These are phyloP conservation scores for Ichneumon xanthorius DNA, from an alignment of 2,888 invertebrate genomes.

Conservation along the genomic window DNA sequence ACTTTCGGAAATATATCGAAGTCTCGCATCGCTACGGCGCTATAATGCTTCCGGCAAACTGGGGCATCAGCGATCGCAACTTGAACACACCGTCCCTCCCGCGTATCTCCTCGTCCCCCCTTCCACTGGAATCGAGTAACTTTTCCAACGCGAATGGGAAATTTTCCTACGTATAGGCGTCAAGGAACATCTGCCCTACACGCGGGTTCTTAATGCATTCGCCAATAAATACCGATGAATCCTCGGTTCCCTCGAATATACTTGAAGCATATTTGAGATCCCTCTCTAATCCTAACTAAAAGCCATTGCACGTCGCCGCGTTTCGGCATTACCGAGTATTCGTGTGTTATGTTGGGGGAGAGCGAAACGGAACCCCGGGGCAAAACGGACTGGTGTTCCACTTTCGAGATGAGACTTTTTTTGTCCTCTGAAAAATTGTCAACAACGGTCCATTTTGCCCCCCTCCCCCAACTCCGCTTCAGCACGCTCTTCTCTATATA, in stretches of 20 bases:
- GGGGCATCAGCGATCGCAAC: slow-evolving; percentile 70
- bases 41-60: slow-evolving; percentile 58
- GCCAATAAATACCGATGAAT: slow-evolving; percentile 62
- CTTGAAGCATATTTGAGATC: slow-evolving; percentile 45
- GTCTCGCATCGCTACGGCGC: slow-evolving; percentile 29
- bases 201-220: slow-evolving; percentile 66
- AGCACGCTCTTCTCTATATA: neutral
- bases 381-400: neutral
- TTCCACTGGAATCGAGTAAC: slow-evolving; percentile 48
- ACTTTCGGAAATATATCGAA: slow-evolving; percentile 48
- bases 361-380: neutral
- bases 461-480: neutral
- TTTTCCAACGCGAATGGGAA: slow-evolving; percentile 65
- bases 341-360: neutral
- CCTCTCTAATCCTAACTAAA: slow-evolving; percentile 37
- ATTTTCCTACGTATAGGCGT: slow-evolving; percentile 57
- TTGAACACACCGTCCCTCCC: slow-evolving; percentile 58
- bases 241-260: slow-evolving; percentile 10
- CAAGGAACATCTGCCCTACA: slow-evolving; percentile 61
- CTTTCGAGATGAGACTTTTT: neutral
- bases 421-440: neutral
- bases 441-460: neutral
- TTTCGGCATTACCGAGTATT: slow-evolving; percentile 2
- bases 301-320: slow-evolving; percentile 10
- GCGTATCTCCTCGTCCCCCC: slow-evolving; percentile 17